Evolutionary conservation across 2,888 invertebrate genomes (phyloP), one percentile per base, ranked within the genome.

Genomic region (Icerya purchasi): DNA sequence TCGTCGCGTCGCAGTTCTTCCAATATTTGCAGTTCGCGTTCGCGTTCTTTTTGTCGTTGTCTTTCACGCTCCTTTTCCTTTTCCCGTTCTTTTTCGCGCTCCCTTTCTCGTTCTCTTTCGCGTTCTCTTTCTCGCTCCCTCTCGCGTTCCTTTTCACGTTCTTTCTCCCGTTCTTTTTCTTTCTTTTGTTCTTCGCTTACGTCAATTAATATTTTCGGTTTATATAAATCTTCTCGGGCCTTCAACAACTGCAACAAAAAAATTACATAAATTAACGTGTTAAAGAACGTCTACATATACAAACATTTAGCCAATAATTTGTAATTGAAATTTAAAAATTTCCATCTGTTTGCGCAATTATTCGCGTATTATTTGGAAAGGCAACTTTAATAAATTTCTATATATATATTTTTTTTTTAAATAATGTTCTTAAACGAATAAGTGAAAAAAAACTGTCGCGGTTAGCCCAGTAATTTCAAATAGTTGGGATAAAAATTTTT

Each of bases 151-250:
- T 63, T 72, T 70, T 64, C 74, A 65, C 68, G 64, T 58, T 68
- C 67, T 14, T 63, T 64, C 54, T 68, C 69, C 36, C 36, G 36
- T 36, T 70, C 70, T 22, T 70, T 70, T 50, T 72, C 71, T 50
- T 72, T 72, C 59, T 70, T 71, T 20, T 68, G 66, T 56, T 72
- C 72, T 5, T 72, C 72, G 49, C 72, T 72, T 61, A 75, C 73
- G 59, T 74, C 73, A 65, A 90, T 82, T 59, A 90, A 76, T 64
- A 89, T 79, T 67, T 84, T 82, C 58, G 92, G 91, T 71, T 80
- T 81, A 73, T 91, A 88, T 69, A 82, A 80, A 68, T 84, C 86
- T 69, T 91, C 91, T 56, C 83, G 78, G 70, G 84, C 84, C 65
- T 78, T 78, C 69, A 83, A 78, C 64, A 79, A 72, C 80, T 81